A percentile compares a stretch with the other conserved stretches of the same genome.
These are phyloP conservation scores for Aphidius colemani DNA, from an alignment of 2,888 invertebrate genomes.

Conservation along the genomic window DNA sequence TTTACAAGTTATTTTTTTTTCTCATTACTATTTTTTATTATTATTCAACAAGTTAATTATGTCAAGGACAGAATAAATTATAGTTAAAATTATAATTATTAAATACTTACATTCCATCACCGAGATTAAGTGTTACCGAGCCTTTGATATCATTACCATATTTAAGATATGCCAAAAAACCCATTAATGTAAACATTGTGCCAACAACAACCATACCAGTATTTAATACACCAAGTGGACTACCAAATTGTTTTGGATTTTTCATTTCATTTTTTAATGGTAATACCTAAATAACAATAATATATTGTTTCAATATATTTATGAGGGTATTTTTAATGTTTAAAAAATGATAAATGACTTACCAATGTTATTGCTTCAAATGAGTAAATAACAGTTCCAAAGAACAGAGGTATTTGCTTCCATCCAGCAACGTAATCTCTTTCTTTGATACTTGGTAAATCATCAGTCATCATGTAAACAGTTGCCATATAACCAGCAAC, in stretches of 20 bases:
- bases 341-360: constrained; percentile 49
- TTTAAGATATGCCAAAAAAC: constrained; percentile 85
- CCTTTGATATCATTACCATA: constrained; percentile 83
- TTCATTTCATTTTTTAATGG: constrained; percentile 93
- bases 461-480: constrained; percentile 74
- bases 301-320: constrained; percentile 28
- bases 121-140: constrained; percentile 87
- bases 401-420: constrained; percentile 79
- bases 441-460: constrained; percentile 69
- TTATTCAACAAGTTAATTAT: constrained; percentile 1
- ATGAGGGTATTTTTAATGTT: constrained; percentile 8
- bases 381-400: constrained; percentile 94
- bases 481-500: constrained; percentile 75
- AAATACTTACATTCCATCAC: constrained; percentile 65
- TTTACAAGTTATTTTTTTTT: neutral
- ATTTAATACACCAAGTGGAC: constrained; percentile 83
- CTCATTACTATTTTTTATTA: neutral
- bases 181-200: constrained; percentile 77
- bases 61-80: neutral
- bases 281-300: constrained; percentile 69
- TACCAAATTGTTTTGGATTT: constrained; percentile 76
- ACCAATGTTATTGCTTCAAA: constrained; percentile 95
- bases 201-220: constrained; percentile 85
- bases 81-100: constrained; percentile 15
- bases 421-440: constrained; percentile 69